Base-by-base conservation (phyloP, 2,113 vertebrate species). In the Ammodytes dubius region DNA sequence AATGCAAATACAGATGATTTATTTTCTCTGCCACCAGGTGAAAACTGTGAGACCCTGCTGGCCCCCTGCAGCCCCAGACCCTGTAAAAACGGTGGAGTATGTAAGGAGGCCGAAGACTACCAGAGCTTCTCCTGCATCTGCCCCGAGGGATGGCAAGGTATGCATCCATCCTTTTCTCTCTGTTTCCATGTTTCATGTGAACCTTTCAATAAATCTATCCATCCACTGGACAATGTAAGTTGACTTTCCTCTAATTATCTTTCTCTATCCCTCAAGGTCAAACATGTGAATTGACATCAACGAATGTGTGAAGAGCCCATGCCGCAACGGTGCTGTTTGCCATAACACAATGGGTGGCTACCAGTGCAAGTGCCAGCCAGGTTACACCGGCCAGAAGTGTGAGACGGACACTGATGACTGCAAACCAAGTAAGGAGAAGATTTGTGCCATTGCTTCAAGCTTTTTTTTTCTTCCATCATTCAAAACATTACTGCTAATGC, bases 281-380 rank as follows among this genome's bases (percentile, higher is more conserved):
- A 93, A 99, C 97, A 3, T 99, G 98, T 0, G 97, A 99, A 91
- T 98, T 0, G 98, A 99, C 67, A 95, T 99, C 90, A 99, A 99
- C 0, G 98, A 99, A 79, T 99, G 98, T 0, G 97, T 99, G 80
- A 98, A 97, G 90, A 97, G 92, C 86, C 97, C 98, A 0, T 99
- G 98, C 57, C 95, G 89, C 59, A 96, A 97, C 0, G 94, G 96
- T 0, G 97, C 97, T 54, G 79, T 95, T 3, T 99, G 98, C 89
- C 96, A 96, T 65, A 99, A 99, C 95, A 96, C 94, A 0, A 93
- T 97, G 0, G 98, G 98, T 0, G 87, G 95, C 87, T 99, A 97
- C 90, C 95, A 93, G 87, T 99, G 98, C 54, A 89, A 88, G 84
- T 99, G 98, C 90, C 95, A 88, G 5, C 83, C 96, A 0, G 98